Conservation (phyloP, 2,888 invertebrate species). For the Lucinisca nassula region DNA sequence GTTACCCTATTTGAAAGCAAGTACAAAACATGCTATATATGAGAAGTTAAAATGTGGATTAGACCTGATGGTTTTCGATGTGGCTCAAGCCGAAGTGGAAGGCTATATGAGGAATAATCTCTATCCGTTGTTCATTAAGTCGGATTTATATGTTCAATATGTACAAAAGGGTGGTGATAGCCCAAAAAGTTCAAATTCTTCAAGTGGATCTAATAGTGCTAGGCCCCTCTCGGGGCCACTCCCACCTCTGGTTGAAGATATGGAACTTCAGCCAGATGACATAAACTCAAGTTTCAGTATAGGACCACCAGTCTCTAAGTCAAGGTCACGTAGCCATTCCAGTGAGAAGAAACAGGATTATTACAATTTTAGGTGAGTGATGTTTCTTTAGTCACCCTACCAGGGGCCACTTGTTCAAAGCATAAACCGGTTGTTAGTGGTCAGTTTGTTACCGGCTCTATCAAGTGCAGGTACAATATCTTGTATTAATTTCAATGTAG, state of each 20-base stretch:
- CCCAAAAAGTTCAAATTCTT: constrained; percentile 84
- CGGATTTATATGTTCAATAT: constrained; percentile 94
- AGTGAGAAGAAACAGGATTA: constrained; percentile 67
- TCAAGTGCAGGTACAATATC: too few relatives aligned
- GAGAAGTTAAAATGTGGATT: constrained; percentile 88
- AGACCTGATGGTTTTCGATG: constrained; percentile 95
- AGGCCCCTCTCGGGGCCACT: constrained; percentile 86
- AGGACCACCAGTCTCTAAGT: constrained; percentile 67
- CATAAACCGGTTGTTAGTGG: too few relatives aligned
- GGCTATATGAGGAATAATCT: constrained; percentile 95
- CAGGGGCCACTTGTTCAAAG: too few relatives aligned
- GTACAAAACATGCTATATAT: constrained; percentile 92
- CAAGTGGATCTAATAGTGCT: constrained; percentile 85
- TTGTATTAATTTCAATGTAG: too few relatives aligned
- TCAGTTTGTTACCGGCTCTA: too few relatives aligned
- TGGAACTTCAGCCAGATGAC: constrained; percentile 90
- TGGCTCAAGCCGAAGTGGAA: constrained; percentile 94
- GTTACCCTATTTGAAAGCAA: constrained; percentile 93
- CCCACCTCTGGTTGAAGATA: constrained; percentile 96
- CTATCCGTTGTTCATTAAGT: constrained; percentile 97
- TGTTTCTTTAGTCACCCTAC: too few relatives aligned
- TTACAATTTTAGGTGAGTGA: constrained; percentile 69
- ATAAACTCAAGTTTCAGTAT: constrained; percentile 54
- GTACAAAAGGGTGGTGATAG: constrained; percentile 86
- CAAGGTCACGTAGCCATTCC: constrained; percentile 50